Percentiles rank a stretch among this genome's conserved stretches.
Evolutionary conservation across 2,888 invertebrate species (phyloP).

Genomic region (Margaritifera margaritifera): DNA sequence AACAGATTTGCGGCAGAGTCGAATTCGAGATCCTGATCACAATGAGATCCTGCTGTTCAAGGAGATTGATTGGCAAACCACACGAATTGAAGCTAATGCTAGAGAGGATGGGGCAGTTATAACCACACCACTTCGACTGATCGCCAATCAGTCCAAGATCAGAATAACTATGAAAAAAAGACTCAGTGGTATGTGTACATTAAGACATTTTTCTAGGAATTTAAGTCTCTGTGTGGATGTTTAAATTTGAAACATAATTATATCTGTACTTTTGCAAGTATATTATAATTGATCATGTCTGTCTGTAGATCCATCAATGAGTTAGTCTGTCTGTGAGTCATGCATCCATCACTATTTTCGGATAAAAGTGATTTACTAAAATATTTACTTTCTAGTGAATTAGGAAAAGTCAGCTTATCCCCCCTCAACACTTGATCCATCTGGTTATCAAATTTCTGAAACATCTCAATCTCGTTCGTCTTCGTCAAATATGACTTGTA

Average conservation of each 20-base stretch:
- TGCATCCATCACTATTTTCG: too few species aligned
- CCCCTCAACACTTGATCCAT: too few species aligned
- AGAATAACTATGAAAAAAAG: constrained; percentile 96
- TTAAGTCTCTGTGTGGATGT: too few species aligned
- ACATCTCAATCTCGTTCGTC: too few species aligned
- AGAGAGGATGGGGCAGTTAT: constrained; percentile 45
- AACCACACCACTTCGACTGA: constrained; percentile 87
- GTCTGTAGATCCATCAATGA: not conserved
- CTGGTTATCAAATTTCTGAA: too few species aligned
- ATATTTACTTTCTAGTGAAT: too few species aligned
- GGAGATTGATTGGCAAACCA: constrained; percentile 94
- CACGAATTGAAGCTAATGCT: constrained; percentile 96
- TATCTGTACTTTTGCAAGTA: too few species aligned
- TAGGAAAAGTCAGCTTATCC: too few species aligned
- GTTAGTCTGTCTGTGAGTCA: too few species aligned
- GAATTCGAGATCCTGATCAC: constrained; percentile 90
- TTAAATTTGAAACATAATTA: too few species aligned
- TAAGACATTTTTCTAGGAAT: not conserved
- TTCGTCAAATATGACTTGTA: too few species aligned
- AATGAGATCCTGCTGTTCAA: constrained; percentile 96
- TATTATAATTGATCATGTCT: not conserved
- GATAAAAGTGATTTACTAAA: too few species aligned
- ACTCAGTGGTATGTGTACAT: constrained; percentile 80
- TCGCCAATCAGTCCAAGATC: constrained; percentile 95
- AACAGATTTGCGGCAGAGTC: constrained; percentile 90